Conservation (phyloP, 2,797 vertebrate genomes). For the Leuciscus waleckii region DNA sequence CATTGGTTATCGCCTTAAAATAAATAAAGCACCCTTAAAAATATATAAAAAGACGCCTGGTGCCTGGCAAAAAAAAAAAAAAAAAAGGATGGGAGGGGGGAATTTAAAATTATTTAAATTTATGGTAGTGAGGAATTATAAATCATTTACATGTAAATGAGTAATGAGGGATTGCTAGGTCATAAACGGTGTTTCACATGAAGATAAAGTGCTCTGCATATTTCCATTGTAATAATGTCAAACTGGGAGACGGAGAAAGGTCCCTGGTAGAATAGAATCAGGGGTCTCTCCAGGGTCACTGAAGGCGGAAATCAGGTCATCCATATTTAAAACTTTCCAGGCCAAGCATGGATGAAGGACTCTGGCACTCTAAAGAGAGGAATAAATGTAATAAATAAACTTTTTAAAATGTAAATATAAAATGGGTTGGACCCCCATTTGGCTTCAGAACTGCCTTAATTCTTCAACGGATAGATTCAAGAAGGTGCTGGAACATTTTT, state of each 20-base stretch:
- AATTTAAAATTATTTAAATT: too few relatives aligned
- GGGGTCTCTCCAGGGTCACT: constrained; percentile 33
- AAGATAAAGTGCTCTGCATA: constrained; percentile 38
- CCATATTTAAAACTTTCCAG: constrained; percentile 31
- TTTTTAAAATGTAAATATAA: too few relatives aligned
- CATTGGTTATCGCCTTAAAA: constrained; percentile 18
- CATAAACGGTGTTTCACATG: constrained; percentile 53
- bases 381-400: background rate
- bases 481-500: background rate
- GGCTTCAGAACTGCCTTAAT: too few relatives aligned
- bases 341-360: constrained; percentile 24
- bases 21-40: constrained; percentile 25
- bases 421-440: too few relatives aligned
- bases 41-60: constrained; percentile 5
- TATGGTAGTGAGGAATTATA: constrained; percentile 34
- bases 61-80: background rate
- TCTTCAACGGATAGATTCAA: background rate
- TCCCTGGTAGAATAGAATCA: constrained; percentile 29
- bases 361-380: constrained; percentile 5
- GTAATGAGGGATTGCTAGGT: constrained; percentile 51
- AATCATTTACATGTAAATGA: constrained; percentile 59
- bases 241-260: constrained; percentile 39
- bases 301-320: background rate
- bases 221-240: constrained; percentile 52
- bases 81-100: too few relatives aligned